Percentiles rank a stretch among this genome's conserved stretches.
phyloP scores from a whole-genome alignment of 2,113 vertebrate genomes.

The Pollachius pollachius region DNA sequence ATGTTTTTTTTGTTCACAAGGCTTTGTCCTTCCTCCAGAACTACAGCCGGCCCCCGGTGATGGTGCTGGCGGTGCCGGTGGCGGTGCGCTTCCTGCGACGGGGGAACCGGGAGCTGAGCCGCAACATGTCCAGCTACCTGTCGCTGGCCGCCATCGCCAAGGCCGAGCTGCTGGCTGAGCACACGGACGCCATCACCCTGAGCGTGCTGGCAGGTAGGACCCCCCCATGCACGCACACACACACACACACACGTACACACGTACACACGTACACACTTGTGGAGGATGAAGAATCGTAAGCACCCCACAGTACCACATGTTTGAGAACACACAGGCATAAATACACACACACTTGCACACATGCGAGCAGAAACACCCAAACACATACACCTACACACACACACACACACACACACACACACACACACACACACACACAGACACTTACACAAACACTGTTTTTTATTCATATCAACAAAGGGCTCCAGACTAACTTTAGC shows the following conservation, averaged over 20 bases:
- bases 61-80: slow-evolving; percentile 90
- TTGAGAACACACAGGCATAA: neutral
- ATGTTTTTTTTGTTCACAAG: neutral
- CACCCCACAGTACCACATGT: neutral
- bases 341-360: neutral
- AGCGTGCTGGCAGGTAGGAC: slow-evolving; percentile 89
- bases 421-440: slow-evolving; percentile 1
- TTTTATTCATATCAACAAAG: neutral
- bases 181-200: slow-evolving; percentile 82
- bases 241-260: neutral
- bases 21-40: slow-evolving; percentile 73
- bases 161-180: slow-evolving; percentile 85
- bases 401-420: slow-evolving; percentile 15
- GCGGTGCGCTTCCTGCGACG: slow-evolving; percentile 90
- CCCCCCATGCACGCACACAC: neutral
- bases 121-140: slow-evolving; percentile 94
- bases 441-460: neutral
- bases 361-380: no score
- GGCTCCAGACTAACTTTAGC: no score
- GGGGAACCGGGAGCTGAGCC: slow-evolving; percentile 85
- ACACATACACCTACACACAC: neutral
- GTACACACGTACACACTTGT: neutral
- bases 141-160: slow-evolving; percentile 87
- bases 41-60: slow-evolving; percentile 84
- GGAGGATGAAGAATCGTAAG: neutral